Conservation (phyloP, 2,888 invertebrate species). For the Euzetes globulus region DNA sequence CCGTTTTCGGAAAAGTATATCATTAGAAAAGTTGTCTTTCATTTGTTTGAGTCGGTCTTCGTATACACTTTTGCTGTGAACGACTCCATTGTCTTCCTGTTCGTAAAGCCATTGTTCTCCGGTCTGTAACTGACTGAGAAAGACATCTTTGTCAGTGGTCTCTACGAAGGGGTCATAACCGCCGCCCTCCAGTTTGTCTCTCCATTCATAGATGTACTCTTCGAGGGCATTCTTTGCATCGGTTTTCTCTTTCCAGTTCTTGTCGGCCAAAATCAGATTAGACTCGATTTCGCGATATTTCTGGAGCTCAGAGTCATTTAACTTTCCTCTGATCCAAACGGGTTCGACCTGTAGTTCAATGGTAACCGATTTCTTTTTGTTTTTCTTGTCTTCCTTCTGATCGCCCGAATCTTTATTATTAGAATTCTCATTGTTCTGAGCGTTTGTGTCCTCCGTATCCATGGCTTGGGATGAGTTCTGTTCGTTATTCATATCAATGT, state of each 20-base stretch:
- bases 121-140: constrained; percentile 59
- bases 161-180: constrained; percentile 35
- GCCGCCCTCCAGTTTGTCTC: constrained; percentile 62
- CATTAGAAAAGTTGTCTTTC: constrained; percentile 45
- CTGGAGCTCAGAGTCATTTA: constrained; percentile 57
- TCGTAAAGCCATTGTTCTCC: constrained; percentile 97
- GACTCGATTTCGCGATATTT: constrained; percentile 51
- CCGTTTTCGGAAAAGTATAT: constrained; percentile 26
- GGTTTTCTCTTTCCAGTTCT: constrained; percentile 84
- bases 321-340: constrained; percentile 34
- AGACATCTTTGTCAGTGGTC: constrained; percentile 44
- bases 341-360: constrained; percentile 40
- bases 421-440: not conserved
- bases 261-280: constrained; percentile 75
- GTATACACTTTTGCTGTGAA: constrained; percentile 70
- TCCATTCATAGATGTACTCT: constrained; percentile 94
- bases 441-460: constrained; percentile 36
- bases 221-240: constrained; percentile 95
- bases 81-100: constrained; percentile 93
- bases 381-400: constrained; percentile 44
- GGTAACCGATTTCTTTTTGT: constrained; percentile 47
- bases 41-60: constrained; percentile 52
- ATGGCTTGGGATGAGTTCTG: constrained; percentile 32
- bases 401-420: constrained; percentile 22
- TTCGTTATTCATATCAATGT: constrained; percentile 33